Conservation (phyloP, 2,888 invertebrate species). For the Cantharis rustica region DNA sequence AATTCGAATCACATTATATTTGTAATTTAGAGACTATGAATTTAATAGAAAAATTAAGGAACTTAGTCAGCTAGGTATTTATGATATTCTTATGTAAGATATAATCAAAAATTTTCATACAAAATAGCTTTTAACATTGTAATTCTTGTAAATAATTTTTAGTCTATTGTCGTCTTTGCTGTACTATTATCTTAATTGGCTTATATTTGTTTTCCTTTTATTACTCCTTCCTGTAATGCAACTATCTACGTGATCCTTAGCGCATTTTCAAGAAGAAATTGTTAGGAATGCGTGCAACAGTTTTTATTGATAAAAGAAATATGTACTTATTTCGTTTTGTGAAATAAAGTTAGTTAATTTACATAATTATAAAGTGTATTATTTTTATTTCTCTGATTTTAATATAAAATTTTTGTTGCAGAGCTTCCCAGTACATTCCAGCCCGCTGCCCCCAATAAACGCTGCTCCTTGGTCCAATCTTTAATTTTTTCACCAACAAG, state of each 20-base stretch:
- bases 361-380: not conserved
- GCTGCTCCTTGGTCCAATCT: conserved; percentile 42
- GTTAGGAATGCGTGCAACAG: not conserved
- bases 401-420: conserved; percentile 39
- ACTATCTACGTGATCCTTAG: conserved; percentile 1
- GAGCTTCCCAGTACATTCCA: conserved; percentile 44
- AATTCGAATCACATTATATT: not conserved
- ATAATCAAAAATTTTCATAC: not conserved
- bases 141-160: conserved; percentile 5
- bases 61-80: not conserved
- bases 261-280: not conserved
- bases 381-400: not conserved
- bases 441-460: conserved; percentile 51
- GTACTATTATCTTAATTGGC: conserved; percentile 6
- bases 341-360: not conserved
- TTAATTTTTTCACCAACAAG: conserved; percentile 16
- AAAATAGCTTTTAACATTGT: not conserved
- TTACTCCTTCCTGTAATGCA: conserved; percentile 6
- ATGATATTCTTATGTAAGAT: not conserved
- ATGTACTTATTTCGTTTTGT: not conserved
- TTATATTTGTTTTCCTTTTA: conserved; percentile 10
- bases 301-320: not conserved
- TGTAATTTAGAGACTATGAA: not conserved
- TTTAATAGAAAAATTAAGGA: not conserved
- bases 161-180: conserved; percentile 3